Base-by-base conservation (phyloP, 2,888 invertebrate species). In the Allolobophora icterica region DNA sequence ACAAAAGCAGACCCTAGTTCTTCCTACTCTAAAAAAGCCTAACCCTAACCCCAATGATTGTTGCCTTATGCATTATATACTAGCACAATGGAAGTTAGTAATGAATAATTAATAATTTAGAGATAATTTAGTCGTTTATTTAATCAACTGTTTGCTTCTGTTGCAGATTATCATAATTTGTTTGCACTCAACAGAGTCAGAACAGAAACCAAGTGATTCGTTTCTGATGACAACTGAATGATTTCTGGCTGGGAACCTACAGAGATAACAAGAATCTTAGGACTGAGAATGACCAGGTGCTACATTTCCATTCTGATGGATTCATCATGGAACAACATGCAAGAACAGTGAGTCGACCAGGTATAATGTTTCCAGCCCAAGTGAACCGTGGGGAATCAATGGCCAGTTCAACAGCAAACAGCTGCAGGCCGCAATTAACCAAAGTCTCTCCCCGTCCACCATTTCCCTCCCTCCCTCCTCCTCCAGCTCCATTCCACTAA, bases 231-330 rank as follows among this genome's bases (percentile, higher is more conserved):
- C 30, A 52, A 52, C 52, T 1, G 52, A 52, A 21, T 71, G 71
- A 71, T 71, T 71, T 71, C 71, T 71, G 71, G 30, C 71, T 71
- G 71, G 71, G 71, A 71, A n/a, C 30, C 8, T 5, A n/a, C 71
- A n/a, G 11, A n/a, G 71, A 71, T n/a, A 71, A n/a, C 6, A 8
- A 1, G 71, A n/a, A n/a, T 71, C 6, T 71, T n/a, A 71, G 71
- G 52, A 71, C 71, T 71, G 71, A 71, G 71, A 71, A 71, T 71
- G 71, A 71, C 71, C 71, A 71, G 71, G 71, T 71, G 71, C n/a
- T 71, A 71, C 30, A 71, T 71, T 71, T 71, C 30, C 71, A 71
- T 30, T 71, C 71, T 71, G 71, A 71, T 71, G n/a, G 71, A 71
- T 71, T 71, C n/a, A 71, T 71, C 71, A 71, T 71, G 71, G 71